Percentiles rank a stretch among this genome's conserved stretches.
Evolutionary conservation across 2,113 vertebrate species (phyloP).

Genomic region (Lepisosteus oculatus): DNA sequence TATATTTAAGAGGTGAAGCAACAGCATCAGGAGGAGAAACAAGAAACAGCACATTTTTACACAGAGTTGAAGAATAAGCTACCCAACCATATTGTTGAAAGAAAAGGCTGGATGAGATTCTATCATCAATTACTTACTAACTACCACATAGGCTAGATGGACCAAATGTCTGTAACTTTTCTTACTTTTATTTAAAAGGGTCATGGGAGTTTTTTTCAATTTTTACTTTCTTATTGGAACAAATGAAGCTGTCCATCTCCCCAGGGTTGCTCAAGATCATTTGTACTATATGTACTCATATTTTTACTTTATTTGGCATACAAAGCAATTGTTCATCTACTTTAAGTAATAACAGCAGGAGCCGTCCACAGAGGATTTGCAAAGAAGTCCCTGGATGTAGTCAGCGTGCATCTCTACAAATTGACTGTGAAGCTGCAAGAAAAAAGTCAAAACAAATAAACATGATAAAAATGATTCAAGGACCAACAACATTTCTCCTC

Average conservation of each 20-base stretch:
- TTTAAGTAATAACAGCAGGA: conserved; percentile 31
- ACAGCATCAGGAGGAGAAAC: conserved; percentile 19
- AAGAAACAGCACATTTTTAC: too few species aligned
- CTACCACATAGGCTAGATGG: too few species aligned
- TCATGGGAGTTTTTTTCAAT: conserved; percentile 13
- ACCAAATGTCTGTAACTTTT: too few species aligned
- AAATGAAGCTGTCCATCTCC: conserved; percentile 26
- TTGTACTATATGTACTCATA: neutral
- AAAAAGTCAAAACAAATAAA: too few species aligned
- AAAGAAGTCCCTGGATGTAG: conserved; percentile 19
- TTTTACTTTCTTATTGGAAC: conserved; percentile 29
- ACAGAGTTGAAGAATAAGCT: too few species aligned
- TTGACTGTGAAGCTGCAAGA: neutral
- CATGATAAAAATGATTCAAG: too few species aligned
- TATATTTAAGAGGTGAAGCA: conserved; percentile 25
- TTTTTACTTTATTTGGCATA: conserved; percentile 22
- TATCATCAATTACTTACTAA: too few species aligned
- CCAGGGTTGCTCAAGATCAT: conserved; percentile 24
- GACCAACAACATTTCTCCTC: too few species aligned
- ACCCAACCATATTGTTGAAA: too few species aligned
- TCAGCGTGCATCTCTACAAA: conserved; percentile 22
- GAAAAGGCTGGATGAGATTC: too few species aligned
- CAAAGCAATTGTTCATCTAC: conserved; percentile 25
- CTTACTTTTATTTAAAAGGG: too few species aligned
- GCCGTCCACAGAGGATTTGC: conserved; percentile 25